Evolutionary conservation across 2,113 vertebrate species (phyloP), one percentile per base, ranked within the genome.

Genomic region (Rostratula benghalensis): DNA sequence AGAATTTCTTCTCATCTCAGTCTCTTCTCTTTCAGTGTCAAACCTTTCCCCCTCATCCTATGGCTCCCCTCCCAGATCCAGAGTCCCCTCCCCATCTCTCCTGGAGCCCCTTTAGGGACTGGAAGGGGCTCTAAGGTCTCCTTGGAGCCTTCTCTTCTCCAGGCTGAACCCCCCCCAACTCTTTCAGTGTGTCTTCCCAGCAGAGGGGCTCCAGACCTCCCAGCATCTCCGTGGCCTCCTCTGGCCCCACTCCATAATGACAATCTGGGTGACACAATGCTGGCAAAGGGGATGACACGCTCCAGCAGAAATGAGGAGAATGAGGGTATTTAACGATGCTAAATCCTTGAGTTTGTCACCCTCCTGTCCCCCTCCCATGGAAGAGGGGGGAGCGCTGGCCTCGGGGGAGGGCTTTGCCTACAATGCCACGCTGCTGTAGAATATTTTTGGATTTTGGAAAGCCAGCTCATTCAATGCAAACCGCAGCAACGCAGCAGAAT

Each of bases 401-500:
- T 8, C n/a, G 0, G 0, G 17, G 23, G 6, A 43, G 37, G 51
- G 37, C 53, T 69, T 48, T 1, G 6, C 11, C 65, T 87, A 31
- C 46, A 45, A 23, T 30, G n/a, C 30, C 1, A 6, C 0, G 0
- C 45, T 30, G 39, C 20, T 64, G 39, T 6, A 31, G 65, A 50
- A 22, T 13, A 10, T 8, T 53, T 79, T 76, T 45, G 35, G 68
- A n/a, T 79, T 25, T 45, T 41, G 61, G 83, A 51, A 88, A 89
- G 10, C 20, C 73, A 51, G 13, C 24, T 45, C 6, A 11, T 37
- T 90, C 60, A 33, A 7, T n/a, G 71, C 50, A 37, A 73, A 57
- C 24, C 37, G 8, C 60, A 41, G 13, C 39, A 37, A 53, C 1
- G 2, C 61, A 56, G 50, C 51, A 65, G 83, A 74, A 54, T 75